A percentile compares a stretch with the other conserved stretches of the same genome.
Evolutionary conservation across 1,140 invertebrate genomes (phyloP).

Genomic region (Drosophila virilis): DNA sequence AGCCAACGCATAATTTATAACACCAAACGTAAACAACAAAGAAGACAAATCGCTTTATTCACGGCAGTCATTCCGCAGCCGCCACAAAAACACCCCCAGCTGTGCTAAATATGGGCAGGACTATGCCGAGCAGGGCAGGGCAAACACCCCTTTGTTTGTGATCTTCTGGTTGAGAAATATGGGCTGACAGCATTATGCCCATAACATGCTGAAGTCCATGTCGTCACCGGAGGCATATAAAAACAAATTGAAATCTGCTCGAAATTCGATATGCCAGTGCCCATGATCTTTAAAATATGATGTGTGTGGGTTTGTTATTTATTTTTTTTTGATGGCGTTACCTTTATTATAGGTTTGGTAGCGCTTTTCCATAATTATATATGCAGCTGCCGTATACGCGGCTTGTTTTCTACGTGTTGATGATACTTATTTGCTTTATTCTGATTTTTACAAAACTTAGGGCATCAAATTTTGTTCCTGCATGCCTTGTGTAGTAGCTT

Average conservation of each 20-base stretch:
- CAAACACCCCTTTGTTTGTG: constrained; percentile 50
- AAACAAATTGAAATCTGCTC: constrained; percentile 83
- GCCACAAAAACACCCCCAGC: constrained; percentile 70
- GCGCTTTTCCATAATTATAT: constrained; percentile 24
- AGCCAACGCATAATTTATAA: constrained; percentile 75
- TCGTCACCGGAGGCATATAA: constrained; percentile 59
- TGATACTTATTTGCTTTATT: neutral
- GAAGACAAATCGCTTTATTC: constrained; percentile 82
- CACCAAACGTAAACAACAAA: constrained; percentile 80
- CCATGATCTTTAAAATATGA: constrained; percentile 24
- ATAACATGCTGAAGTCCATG: constrained; percentile 16
- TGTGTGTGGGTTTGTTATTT: constrained; percentile 30
- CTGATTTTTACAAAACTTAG: too few relatives aligned
- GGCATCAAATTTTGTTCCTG: too few relatives aligned
- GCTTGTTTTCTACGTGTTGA: constrained; percentile 18
- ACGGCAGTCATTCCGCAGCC: constrained; percentile 50
- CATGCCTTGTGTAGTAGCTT: too few relatives aligned
- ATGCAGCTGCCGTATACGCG: neutral
- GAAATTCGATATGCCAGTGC: constrained; percentile 71
- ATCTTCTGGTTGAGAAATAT: constrained; percentile 44
- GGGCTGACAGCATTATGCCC: constrained; percentile 41
- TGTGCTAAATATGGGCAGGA: neutral
- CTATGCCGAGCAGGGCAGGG: neutral
- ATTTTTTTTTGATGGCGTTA: constrained; percentile 14
- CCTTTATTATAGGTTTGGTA: constrained; percentile 41